Base-by-base conservation (phyloP, 64 coral and sea anemone genomes). In the Catalaphyllia jardinei region DNA sequence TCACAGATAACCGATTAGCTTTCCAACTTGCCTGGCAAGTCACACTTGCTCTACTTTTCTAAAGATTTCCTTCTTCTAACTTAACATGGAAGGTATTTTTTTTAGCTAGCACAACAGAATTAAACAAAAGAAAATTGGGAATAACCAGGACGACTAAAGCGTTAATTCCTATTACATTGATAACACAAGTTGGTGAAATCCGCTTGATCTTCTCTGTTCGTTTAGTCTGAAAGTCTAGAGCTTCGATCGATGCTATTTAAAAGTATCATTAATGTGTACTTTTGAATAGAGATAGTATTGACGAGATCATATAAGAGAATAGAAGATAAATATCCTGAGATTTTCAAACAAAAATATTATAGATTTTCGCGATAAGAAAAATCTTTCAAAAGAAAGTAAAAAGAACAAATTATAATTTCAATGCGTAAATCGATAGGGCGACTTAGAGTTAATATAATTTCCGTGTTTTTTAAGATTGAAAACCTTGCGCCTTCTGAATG, bases 401-500 rank as follows among this genome's bases (percentile, higher is more conserved):
- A 80, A 31, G 54, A 19, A 20, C 52, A 62, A 60, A 61, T 33
- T 61, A 29, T 3, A 80, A 24, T 80, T 80, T 80, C 11, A 15
- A 80, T 62, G 61, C 57, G 25, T 61, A 13, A 30, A 31, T n/a
- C 11, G 29, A 80, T 31, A 61, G 52, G 54, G 29, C 57, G 10
- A 80, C 24, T 29, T 60, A 61, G 78, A 33, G 12, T 8, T 62
- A 61, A 69, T 31, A 62, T 27, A 57, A 80, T 80, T 61, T 80
- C 78, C 78, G 28, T 22, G 78, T 33, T 69, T 33, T 69, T 69
- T 69, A 69, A 69, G 25, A 69, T 27, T 80, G 78, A 25, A 61
- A 30, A 57, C 17, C 52, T 62, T 19, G 8, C 60, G 79, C 76
- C 76, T 79, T 65, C 20, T 42, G 79, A 83, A 83, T 83, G 12